Evolutionary conservation across 2,113 vertebrate genomes (phyloP).

Genomic region (Melierax canorus): DNA sequence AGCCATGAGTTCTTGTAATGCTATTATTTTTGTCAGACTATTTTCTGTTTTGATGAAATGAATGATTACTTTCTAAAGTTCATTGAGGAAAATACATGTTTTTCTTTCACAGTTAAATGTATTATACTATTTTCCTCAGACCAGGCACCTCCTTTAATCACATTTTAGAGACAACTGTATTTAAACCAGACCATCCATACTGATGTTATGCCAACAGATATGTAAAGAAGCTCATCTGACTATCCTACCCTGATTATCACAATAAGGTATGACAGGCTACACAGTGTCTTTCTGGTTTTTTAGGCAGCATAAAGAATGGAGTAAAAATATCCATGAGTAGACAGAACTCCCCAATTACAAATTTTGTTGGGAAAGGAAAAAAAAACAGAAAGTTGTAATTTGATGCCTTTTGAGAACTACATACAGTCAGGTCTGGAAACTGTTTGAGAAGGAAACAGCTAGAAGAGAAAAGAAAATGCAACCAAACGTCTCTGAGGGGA

Average conservation of each 20-base stretch:
- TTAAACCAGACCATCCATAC: background rate
- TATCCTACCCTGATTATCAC: background rate
- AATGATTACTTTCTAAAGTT: background rate
- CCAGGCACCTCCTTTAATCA: slow-evolving; percentile 9
- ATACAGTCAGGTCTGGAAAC: background rate
- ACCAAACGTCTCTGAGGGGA: background rate
- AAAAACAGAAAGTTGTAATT: background rate
- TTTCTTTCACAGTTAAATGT: background rate
- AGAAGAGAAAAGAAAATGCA: background rate
- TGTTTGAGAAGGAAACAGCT: background rate
- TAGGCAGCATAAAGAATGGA: background rate
- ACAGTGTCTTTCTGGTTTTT: background rate
- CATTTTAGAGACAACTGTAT: background rate
- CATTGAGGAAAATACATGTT: background rate
- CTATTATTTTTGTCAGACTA: background rate
- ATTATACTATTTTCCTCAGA: background rate
- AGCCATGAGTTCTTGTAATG: background rate
- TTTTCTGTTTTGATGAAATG: background rate
- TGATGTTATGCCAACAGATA: background rate
- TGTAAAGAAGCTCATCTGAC: background rate
- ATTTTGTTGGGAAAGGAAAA: background rate
- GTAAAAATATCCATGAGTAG: background rate
- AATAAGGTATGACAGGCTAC: background rate
- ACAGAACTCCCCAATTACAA: background rate
- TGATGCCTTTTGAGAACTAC: background rate